Evolutionary conservation across 2,113 vertebrate species (phyloP).

Genomic region (Phasianus colchicus): DNA sequence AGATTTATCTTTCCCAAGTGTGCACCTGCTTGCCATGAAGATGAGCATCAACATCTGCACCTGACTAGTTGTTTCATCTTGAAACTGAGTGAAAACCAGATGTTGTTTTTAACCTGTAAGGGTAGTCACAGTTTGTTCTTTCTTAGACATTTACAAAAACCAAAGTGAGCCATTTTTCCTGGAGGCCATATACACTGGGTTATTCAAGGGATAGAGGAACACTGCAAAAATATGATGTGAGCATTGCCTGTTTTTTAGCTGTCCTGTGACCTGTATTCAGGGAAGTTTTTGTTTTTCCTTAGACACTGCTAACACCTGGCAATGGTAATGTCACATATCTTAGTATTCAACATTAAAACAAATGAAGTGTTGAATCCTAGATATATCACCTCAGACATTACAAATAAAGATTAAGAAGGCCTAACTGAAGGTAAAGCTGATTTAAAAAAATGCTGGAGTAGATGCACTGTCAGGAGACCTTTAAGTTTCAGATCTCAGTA

Average conservation of each 20-base stretch:
- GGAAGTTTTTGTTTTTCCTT: constrained; percentile 10
- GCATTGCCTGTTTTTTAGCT: neutral
- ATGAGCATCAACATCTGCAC: neutral
- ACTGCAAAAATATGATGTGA: neutral
- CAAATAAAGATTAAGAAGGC: constrained; percentile 50
- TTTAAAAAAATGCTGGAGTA: constrained; percentile 17
- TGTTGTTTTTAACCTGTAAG: neutral
- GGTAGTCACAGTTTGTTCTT: neutral
- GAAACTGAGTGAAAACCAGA: neutral
- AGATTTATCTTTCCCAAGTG: neutral
- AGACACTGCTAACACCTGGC: neutral
- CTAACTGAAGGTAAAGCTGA: neutral
- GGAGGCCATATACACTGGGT: neutral
- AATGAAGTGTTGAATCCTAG: neutral
- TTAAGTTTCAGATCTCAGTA: neutral
- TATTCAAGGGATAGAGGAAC: neutral
- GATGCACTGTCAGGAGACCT: neutral
- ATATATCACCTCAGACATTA: neutral
- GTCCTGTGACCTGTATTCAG: neutral
- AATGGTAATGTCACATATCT: neutral
- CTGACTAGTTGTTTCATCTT: rapidly evolving
- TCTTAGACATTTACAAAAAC: neutral
- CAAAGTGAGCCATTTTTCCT: neutral
- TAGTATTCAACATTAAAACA: constrained; percentile 3
- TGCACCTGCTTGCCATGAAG: neutral